Evolutionary conservation across 2,113 vertebrate species (phyloP), one percentile per base, ranked within the genome.

Genomic region (Muscicapa adusta): DNA sequence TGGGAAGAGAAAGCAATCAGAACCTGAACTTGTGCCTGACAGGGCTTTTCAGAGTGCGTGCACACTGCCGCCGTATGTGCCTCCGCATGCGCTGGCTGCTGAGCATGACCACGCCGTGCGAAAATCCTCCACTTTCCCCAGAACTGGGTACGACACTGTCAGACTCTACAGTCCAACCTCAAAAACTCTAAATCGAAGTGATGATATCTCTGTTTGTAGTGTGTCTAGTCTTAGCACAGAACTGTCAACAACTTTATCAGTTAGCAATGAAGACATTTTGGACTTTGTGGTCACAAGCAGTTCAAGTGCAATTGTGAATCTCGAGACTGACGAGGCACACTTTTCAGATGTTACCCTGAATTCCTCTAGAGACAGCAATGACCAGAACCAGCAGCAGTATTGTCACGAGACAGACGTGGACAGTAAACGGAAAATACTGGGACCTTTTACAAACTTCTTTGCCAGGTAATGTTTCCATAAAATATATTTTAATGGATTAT

Each of bases 211-310:
- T 0, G 97, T 99, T 28, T 98, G 99, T 94, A 99, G 99, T 1
- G 98, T 98, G 78, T 99, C 99, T 51, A 99, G 99, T 89, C 98
- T 99, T 26, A 98, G 99, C 98, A 99, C 99, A 0, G 99, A 99
- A 50, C 98, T 99, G 65, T 99, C 99, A 1, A 95, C 98, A 43
- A 98, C 98, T 1, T 91, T 98, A 70, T 99, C 98, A 0, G 93
- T 98, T 60, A 99, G 99, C 96, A 99, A 98, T 1, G 99, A 99
- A 88, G 99, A 99, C 97, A 98, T 98, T 82, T 73, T 98, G 96
- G 98, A 99, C 94, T 98, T 99, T 25, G 97, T 99, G 72, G 99
- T 99, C 95, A 98, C 98, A 1, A 99, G 98, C 12, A 98, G 98
- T 95, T 99, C 99, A 33, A 99, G 99, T 40, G 99, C 99, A 38